These are phyloP conservation scores for Polypterus bichir DNA, from an alignment of 2,113 vertebrate species.

Conservation along the genomic window DNA sequence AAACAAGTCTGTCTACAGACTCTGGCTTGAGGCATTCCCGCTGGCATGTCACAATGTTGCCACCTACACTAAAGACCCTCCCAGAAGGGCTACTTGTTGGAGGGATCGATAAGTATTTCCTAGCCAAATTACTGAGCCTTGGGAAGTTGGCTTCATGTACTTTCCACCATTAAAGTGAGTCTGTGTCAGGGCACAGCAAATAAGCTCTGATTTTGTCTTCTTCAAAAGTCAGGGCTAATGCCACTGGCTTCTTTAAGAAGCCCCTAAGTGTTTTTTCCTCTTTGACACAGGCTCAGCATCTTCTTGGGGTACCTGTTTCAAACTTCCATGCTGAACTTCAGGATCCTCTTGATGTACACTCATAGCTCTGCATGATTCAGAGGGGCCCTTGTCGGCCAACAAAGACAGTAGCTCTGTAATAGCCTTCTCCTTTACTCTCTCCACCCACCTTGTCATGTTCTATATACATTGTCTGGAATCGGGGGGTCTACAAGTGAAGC, in stretches of 20 bases:
- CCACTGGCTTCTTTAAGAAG: slow-evolving; percentile 9
- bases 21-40: too few species aligned
- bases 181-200: slow-evolving; percentile 7
- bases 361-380: slow-evolving; percentile 11
- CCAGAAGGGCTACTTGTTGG: too few species aligned
- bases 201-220: background rate
- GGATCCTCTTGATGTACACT: background rate
- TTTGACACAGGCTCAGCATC: slow-evolving; percentile 6
- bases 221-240: slow-evolving; percentile 1
- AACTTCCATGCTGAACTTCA: too few species aligned
- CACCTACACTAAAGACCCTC: too few species aligned
- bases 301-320: background rate
- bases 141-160: slow-evolving; percentile 5
- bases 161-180: slow-evolving; percentile 18
- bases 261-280: slow-evolving; percentile 6
- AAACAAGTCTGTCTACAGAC: too few species aligned
- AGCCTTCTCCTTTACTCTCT: slow-evolving; percentile 14
- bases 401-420: slow-evolving; percentile 9
- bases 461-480: slow-evolving; percentile 13
- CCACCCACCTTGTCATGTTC: slow-evolving; percentile 15
- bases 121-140: slow-evolving; percentile 14
- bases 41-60: too few species aligned
- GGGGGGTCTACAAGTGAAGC: slow-evolving; percentile 10
- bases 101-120: background rate
- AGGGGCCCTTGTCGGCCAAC: slow-evolving; percentile 1